phyloP scores from a whole-genome alignment of 92 coral and sea anemone genomes.

The Meandrina meandrites region DNA sequence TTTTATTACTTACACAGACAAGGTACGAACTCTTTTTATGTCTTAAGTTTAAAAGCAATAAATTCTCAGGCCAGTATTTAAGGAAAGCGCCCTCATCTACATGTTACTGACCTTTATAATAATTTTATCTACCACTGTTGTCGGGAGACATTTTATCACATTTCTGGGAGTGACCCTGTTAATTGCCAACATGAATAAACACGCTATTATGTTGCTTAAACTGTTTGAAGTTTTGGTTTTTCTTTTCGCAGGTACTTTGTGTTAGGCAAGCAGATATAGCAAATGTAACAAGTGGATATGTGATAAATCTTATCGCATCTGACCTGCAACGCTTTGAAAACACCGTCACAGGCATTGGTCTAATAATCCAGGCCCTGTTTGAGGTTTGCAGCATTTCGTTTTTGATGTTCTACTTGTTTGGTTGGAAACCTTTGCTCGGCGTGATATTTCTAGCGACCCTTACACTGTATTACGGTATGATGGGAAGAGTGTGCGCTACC shows the following conservation, averaged over 20 bases:
- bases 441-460: constrained; percentile 61
- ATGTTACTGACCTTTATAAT: too few species aligned
- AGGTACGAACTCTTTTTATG: too few species aligned
- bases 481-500: constrained; percentile 46
- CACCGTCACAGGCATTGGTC: constrained; percentile 32
- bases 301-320: constrained; percentile 72
- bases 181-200: too few species aligned
- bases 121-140: too few species aligned
- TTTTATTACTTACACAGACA: too few species aligned
- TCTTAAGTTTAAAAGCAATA: too few species aligned
- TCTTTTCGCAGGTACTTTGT: constrained; percentile 60
- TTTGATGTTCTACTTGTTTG: constrained; percentile 70
- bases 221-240: too few species aligned
- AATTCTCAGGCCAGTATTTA: too few species aligned
- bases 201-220: too few species aligned
- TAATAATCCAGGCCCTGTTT: constrained; percentile 50
- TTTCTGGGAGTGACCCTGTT: too few species aligned
- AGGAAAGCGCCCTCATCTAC: too few species aligned
- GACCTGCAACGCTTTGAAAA: constrained; percentile 78
- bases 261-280: constrained; percentile 61
- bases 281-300: constrained; percentile 63
- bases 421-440: constrained; percentile 65
- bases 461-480: constrained; percentile 51
- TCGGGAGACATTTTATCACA: too few species aligned
- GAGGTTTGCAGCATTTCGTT: constrained; percentile 56